phyloP scores from a whole-genome alignment of 2,797 vertebrate species.

The Lemur catta region DNA sequence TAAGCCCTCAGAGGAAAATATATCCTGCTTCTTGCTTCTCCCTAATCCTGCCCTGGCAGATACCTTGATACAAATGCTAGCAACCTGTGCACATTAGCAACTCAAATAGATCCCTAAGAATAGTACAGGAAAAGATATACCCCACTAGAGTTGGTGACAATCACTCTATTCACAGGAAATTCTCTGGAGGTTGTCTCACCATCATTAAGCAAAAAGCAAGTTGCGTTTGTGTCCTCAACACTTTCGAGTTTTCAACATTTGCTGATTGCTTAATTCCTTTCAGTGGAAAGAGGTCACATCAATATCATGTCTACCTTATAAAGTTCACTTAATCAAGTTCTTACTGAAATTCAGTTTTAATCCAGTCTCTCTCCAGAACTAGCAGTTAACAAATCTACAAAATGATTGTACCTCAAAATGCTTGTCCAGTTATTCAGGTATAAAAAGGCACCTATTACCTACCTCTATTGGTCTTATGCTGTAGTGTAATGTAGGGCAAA shows the following conservation, averaged over 20 bases:
- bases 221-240: not conserved
- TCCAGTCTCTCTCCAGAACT: not conserved
- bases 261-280: not conserved
- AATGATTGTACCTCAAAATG: not conserved
- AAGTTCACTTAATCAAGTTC: slow-evolving; percentile 15
- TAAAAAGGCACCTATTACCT: not conserved
- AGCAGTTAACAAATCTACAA: slow-evolving; percentile 17
- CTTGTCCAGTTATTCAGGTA: not conserved
- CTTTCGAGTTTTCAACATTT: not conserved
- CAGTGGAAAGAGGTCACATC: not conserved
- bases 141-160: not conserved
- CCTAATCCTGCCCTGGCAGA: not conserved
- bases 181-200: not conserved
- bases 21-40: not conserved
- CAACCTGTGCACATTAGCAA: not conserved
- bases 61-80: not conserved
- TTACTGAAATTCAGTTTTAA: not conserved
- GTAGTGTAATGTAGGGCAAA: not conserved
- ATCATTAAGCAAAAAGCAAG: not conserved
- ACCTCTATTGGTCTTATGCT: not conserved
- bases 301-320: not conserved
- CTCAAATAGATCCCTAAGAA: not conserved
- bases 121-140: not conserved
- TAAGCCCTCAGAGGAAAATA: not conserved
- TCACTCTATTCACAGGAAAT: not conserved